Percentiles rank a stretch among this genome's conserved stretches.
These are phyloP conservation scores for Stictocephala bisonia DNA, from an alignment of 2,888 invertebrate species.

Conservation along the genomic window DNA sequence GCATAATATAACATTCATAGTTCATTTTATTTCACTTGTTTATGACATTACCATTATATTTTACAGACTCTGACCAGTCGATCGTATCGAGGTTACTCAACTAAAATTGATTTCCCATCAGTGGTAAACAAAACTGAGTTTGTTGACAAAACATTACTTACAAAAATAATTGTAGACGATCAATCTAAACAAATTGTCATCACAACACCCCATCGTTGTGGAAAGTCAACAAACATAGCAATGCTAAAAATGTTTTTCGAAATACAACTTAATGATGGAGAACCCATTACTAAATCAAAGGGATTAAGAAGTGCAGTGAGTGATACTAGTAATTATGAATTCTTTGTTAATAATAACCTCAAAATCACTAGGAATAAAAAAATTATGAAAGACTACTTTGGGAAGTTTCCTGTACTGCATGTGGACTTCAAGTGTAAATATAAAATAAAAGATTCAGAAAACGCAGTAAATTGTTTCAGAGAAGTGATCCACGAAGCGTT, in stretches of 20 bases:
- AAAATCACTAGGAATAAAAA: constrained; percentile 1
- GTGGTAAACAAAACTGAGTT: not conserved
- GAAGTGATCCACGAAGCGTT: constrained; percentile 4
- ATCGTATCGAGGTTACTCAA: no score
- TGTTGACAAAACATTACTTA: constrained; percentile 22
- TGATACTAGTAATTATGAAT: not conserved
- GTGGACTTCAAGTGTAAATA: constrained; percentile 15
- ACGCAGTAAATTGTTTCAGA: constrained; percentile 16
- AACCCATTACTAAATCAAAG: not conserved
- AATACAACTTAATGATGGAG: constrained; percentile 1
- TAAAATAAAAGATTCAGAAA: constrained; percentile 26
- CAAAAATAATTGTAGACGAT: not conserved
- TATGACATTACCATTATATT: no score
- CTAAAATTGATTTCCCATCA: not conserved
- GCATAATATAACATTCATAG: no score
- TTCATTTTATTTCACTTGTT: no score
- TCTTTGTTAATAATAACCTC: not conserved
- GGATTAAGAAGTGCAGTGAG: not conserved
- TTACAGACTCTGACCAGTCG: no score
- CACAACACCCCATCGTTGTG: constrained; percentile 1
- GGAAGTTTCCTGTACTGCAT: not conserved
- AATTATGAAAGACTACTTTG: constrained; percentile 7
- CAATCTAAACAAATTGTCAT: not conserved
- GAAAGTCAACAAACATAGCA: constrained; percentile 10
- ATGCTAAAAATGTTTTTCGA: constrained; percentile 4